Evolutionary conservation across 2,888 invertebrate species (phyloP), one percentile per base, ranked within the genome.

Genomic region (Dasypolia templi): DNA sequence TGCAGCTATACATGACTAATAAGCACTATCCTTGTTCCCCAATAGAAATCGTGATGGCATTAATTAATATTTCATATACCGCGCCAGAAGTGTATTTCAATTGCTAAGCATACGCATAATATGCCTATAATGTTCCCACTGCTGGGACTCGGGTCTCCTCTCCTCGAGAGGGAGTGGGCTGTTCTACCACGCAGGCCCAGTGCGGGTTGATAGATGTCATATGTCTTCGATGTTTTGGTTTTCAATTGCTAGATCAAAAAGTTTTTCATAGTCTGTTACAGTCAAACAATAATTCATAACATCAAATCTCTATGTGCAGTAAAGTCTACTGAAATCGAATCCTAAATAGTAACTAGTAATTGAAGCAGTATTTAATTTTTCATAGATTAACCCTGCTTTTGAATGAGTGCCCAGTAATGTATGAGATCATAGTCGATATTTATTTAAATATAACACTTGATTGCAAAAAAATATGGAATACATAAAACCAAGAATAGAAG

Each of bases 341-440:
- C 89, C 85, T 72, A 79, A 77, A 81, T 89, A 91, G 75, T 77
- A 83, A 88, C 93, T 94, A 95, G 86, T 95, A 95, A 95, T 95
- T 95, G 94, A 95, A 95, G 95, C 94, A 93, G 91, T 91, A 89
- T 88, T 92, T 88, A 89, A 89, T 86, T 86, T 86, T 86, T 82
- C 42, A 88, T 88, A 87, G 75, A 90, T 83, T 89, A 93, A 95
- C 95, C 95, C 95, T 95, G 95, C 92, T 91, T 94, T 92, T 85
- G 83, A 87, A 89, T 89, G 87, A 93, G 92, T 94, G 93, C 91
- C 90, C 87, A 87, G 87, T 88, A 82, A 79, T 89, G 72, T 85
- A 91, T 90, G 92, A 93, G 92, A 93, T 93, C 92, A 89, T 88
- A 86, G 78, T 80, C 82, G 75, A 82, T 83, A 81, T 84, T 79